These are phyloP conservation scores for Oscheius sp. DNA, from an alignment of 2,888 invertebrate genomes.

Conservation along the genomic window DNA sequence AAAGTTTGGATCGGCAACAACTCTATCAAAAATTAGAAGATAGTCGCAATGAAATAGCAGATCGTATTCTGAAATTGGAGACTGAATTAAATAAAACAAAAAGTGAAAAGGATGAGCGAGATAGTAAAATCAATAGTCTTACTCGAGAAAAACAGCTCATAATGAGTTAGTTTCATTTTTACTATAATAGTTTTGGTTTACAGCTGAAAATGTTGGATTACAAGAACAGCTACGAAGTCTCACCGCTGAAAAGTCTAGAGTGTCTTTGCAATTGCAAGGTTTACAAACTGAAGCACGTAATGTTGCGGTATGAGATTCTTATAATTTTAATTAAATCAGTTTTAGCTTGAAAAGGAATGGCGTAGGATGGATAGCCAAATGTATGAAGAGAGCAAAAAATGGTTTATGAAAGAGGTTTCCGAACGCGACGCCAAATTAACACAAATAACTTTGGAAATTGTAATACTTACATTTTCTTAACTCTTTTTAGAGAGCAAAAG, in stretches of 20 bases:
- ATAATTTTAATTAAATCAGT: not conserved
- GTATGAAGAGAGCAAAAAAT: slow-evolving; percentile 40
- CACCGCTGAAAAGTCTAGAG: slow-evolving; percentile 32
- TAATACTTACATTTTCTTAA: slow-evolving; percentile 5
- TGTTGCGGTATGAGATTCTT: slow-evolving; percentile 29
- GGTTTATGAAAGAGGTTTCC: slow-evolving; percentile 53
- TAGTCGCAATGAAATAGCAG: slow-evolving; percentile 35
- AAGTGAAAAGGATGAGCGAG: slow-evolving; percentile 50
- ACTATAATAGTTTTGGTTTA: not conserved
- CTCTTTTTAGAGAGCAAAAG: slow-evolving; percentile 24
- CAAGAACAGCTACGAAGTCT: slow-evolving; percentile 39
- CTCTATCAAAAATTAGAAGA: slow-evolving; percentile 36
- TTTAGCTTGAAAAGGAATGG: slow-evolving; percentile 46
- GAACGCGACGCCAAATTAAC: slow-evolving; percentile 56
- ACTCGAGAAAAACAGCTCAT: slow-evolving; percentile 47
- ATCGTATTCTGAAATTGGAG: slow-evolving; percentile 41
- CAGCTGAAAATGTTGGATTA: slow-evolving; percentile 36
- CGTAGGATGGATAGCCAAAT: slow-evolving; percentile 33
- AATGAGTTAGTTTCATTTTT: slow-evolving; percentile 20
- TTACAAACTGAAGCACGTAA: slow-evolving; percentile 35
- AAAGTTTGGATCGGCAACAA: slow-evolving; percentile 26
- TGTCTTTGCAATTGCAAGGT: slow-evolving; percentile 30
- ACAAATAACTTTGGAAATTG: slow-evolving; percentile 52
- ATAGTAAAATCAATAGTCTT: slow-evolving; percentile 39
- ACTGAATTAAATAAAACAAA: slow-evolving; percentile 36